Evolutionary conservation across 2,113 vertebrate species (phyloP), one percentile per base, ranked within the genome.

Genomic region (Halichoeres trimaculatus): DNA sequence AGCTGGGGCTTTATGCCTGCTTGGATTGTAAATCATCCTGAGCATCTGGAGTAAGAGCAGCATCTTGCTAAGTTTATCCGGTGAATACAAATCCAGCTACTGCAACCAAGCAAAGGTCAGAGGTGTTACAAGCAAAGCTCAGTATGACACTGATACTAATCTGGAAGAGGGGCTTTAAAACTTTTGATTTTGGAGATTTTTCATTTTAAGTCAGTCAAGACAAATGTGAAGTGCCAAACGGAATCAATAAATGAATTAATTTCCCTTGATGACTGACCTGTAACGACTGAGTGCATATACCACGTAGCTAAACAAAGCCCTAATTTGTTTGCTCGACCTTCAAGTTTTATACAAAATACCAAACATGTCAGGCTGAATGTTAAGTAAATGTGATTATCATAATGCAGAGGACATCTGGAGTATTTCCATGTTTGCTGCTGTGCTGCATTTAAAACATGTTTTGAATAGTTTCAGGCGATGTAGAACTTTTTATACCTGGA

Each of bases 31-130:
- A 43, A 43, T 43, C 62, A 41, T 70, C 23, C 10, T 14, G 65
- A 47, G 7, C 68, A 69, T 74, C 0, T 63, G 57, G 51, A 63
- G 66, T 36, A 68, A 45, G 20, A 41, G 26, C 54, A 60, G 53
- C 58, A 22, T 13, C 41, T 70, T 64, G 60, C 54, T 50, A 74
- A 59, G 56, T 83, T 80, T 53, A 78, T 38, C n/a, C 62, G 57
- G 24, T 61, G 81, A 83, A 89, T 67, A 85, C 65, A 60, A 72
- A 85, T 67, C 38, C 41, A 20, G 36, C 24, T 24, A 65, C 58
- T 10, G 36, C 63, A 26, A n/a, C 50, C 38, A 22, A 51, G 54
- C 36, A 81, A 85, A 84, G 80, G 81, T 84, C 81, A 85, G 51
- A 19, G 54, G 13, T 59, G 48, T 14, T 61, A 22, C 23, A 62